A percentile compares a stretch with the other conserved stretches of the same genome.
Evolutionary conservation across 1,140 invertebrate genomes (phyloP).

Genomic region (Cydia splendana): DNA sequence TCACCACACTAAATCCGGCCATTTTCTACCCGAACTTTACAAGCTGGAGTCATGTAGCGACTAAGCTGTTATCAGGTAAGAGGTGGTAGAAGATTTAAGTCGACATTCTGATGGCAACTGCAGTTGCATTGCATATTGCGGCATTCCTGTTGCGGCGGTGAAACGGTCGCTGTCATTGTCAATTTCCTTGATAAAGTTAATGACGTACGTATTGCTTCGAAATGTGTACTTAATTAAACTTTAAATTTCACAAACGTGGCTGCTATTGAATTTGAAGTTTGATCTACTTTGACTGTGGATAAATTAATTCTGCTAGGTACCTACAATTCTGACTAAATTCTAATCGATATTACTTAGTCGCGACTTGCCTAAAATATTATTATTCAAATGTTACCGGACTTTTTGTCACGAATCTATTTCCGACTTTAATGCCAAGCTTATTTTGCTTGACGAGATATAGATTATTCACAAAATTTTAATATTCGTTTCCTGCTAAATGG

Average conservation of each 20-base stretch:
- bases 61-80: constrained; percentile 88
- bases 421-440: constrained; percentile 20
- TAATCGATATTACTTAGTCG: background rate
- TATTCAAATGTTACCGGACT: background rate
- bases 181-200: too few species aligned
- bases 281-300: background rate
- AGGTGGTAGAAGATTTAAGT: too few species aligned
- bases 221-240: constrained; percentile 6
- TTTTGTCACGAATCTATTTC: background rate
- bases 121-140: too few species aligned
- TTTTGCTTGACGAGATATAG: constrained; percentile 24
- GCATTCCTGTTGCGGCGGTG: too few species aligned
- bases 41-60: constrained; percentile 91
- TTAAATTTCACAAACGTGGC: background rate
- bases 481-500: constrained; percentile 13
- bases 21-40: constrained; percentile 91
- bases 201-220: background rate
- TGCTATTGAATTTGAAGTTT: constrained; percentile 10
- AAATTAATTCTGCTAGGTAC: background rate
- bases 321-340: background rate
- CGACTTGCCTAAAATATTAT: background rate
- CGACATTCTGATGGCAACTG: too few species aligned
- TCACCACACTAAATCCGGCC: constrained; percentile 88
- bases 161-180: too few species aligned
- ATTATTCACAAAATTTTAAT: constrained; percentile 32